Conservation (phyloP, 2,888 invertebrate genomes). For the Horisme vitalbata region DNA sequence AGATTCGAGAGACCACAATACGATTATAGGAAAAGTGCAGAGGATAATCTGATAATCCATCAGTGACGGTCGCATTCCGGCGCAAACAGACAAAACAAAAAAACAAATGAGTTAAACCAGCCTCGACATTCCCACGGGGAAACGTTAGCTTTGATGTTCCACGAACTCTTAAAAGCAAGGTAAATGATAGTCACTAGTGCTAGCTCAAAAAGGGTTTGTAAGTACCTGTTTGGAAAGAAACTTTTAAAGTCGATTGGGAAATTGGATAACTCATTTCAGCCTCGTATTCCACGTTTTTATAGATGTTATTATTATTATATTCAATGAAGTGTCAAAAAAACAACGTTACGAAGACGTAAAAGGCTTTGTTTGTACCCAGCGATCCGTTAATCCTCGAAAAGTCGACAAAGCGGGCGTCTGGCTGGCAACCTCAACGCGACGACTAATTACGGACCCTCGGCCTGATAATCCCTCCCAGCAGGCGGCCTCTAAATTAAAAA, state of each 20-base stretch:
- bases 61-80: conserved; percentile 44
- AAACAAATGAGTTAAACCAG: conserved; percentile 58
- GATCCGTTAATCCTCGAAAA: conserved; percentile 53
- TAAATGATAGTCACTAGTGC: conserved; percentile 2
- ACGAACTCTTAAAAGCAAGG: conserved; percentile 17
- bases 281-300: no score
- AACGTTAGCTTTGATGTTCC: conserved; percentile 41
- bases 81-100: conserved; percentile 49
- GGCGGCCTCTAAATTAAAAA: conserved; percentile 79
- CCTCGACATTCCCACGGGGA: conserved; percentile 66
- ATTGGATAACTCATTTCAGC: no score
- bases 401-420: conserved; percentile 49
- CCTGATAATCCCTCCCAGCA: conserved; percentile 78
- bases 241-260: no score
- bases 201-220: no score
- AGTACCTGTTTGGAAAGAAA: no score
- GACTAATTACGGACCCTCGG: conserved; percentile 73
- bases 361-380: conserved; percentile 35
- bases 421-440: conserved; percentile 53
- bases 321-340: conserved; percentile 19
- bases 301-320: background rate
- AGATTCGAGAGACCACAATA: conserved; percentile 25
- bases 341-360: conserved; percentile 26
- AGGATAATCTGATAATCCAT: conserved; percentile 61
- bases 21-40: conserved; percentile 49